A percentile compares a stretch with the other conserved stretches of the same genome.
These are phyloP conservation scores for Tetranychus truncatus DNA, from an alignment of 2,888 invertebrate species.

Conservation along the genomic window DNA sequence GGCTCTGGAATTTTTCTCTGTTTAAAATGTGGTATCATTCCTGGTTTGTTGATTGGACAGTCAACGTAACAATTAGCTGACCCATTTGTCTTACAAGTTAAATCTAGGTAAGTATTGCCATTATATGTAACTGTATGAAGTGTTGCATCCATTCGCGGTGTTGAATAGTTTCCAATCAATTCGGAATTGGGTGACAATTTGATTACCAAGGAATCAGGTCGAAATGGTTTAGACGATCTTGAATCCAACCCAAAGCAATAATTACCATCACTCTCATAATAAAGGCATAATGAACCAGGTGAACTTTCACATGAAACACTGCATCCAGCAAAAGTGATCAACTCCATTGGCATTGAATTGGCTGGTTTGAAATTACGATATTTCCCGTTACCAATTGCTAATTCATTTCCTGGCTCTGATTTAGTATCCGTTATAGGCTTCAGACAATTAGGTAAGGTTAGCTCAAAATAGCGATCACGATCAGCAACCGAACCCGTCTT, in stretches of 20 bases:
- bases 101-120: conserved; percentile 2
- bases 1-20: neutral
- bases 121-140: neutral
- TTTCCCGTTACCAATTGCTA: neutral
- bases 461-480: neutral
- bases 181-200: neutral
- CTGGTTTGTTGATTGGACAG: neutral
- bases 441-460: neutral
- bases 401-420: neutral
- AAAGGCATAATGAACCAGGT: neutral
- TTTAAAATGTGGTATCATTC: neutral
- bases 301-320: neutral
- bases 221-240: neutral
- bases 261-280: conserved; percentile 5
- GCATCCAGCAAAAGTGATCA: neutral
- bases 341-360: neutral
- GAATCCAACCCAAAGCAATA: neutral
- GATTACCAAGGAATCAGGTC: neutral
- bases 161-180: neutral
- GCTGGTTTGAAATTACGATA: conserved; percentile 6
- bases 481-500: neutral
- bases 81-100: neutral
- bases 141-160: neutral
- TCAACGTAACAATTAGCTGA: conserved; percentile 2
- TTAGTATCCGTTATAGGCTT: neutral